Evolutionary conservation across 2,888 invertebrate genomes (phyloP).

Genomic region (Prosapia bicincta): DNA sequence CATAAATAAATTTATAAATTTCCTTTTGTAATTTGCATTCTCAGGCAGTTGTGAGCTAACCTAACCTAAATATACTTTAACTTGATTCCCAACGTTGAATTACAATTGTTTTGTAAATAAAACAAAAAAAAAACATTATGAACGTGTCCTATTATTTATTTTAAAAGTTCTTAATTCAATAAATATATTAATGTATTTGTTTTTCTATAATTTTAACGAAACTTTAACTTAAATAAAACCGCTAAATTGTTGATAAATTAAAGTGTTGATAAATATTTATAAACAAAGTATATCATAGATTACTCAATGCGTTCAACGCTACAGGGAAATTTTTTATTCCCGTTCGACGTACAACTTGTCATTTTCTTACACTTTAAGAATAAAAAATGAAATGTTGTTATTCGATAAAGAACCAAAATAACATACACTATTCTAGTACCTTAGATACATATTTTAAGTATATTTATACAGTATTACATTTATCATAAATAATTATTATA

Average conservation of each 20-base stretch:
- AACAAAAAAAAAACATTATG: too few species aligned
- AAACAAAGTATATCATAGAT: too few species aligned
- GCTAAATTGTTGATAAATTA: too few species aligned
- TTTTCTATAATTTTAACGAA: too few species aligned
- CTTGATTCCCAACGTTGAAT: conserved; percentile 21
- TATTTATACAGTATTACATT: conserved; percentile 36
- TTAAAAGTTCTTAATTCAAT: too few species aligned
- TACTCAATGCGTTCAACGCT: too few species aligned
- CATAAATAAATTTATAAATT: too few species aligned
- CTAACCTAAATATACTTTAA: conserved; percentile 14
- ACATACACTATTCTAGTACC: conserved; percentile 14
- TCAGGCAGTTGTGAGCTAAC: conserved; percentile 14
- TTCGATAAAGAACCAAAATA: neutral
- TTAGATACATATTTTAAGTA: conserved; percentile 29
- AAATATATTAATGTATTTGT: too few species aligned
- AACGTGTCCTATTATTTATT: conserved; percentile 25
- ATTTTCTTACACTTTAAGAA: neutral
- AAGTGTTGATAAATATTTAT: too few species aligned
- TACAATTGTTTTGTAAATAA: too few species aligned
- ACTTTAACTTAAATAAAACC: too few species aligned
- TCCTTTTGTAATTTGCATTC: neutral
- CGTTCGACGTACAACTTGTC: too few species aligned
- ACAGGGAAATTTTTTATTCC: neutral
- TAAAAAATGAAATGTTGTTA: neutral
- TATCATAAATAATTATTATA: conserved; percentile 31